These are phyloP conservation scores for Mellilla xanthometata DNA, from an alignment of 2,888 invertebrate genomes.

Conservation along the genomic window DNA sequence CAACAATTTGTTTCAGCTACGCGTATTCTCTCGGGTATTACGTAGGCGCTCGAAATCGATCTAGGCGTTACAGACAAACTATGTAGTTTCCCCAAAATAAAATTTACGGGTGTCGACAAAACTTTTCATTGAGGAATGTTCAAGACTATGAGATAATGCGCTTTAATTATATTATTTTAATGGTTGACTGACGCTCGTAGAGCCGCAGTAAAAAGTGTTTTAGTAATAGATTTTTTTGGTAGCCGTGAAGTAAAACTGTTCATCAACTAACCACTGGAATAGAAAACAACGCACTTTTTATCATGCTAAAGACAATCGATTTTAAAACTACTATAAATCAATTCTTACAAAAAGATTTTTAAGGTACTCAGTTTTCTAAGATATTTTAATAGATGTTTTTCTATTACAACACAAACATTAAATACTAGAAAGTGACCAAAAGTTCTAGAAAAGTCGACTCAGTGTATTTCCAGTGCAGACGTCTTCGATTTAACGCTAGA, in stretches of 20 bases:
- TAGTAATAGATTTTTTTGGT: too few species aligned
- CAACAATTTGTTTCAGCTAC: constrained; percentile 14
- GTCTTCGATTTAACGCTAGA: constrained; percentile 7
- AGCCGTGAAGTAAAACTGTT: too few species aligned
- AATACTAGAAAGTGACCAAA: too few species aligned
- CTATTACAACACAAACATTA: too few species aligned
- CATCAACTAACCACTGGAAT: too few species aligned
- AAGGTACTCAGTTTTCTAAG: too few species aligned
- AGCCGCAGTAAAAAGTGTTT: constrained; percentile 6
- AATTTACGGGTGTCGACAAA: constrained; percentile 38
- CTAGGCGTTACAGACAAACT: constrained; percentile 22
- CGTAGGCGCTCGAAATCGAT: constrained; percentile 17
- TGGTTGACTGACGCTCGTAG: constrained; percentile 25
- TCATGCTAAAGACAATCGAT: too few species aligned
- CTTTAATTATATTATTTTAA: constrained; percentile 37
- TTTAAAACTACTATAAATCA: too few species aligned
- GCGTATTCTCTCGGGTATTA: constrained; percentile 14
- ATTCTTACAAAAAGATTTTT: too few species aligned
- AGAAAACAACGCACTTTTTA: too few species aligned
- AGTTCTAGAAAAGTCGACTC: not conserved
- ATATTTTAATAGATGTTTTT: too few species aligned
- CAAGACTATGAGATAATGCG: constrained; percentile 39
- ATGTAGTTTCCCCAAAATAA: constrained; percentile 43
- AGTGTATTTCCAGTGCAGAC: constrained; percentile 1
- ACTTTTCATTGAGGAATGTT: constrained; percentile 38